Percentiles rank a stretch among this genome's conserved stretches.
Conservation (phyloP, 2,113 vertebrate species). For the Setophaga coronata region DNA sequence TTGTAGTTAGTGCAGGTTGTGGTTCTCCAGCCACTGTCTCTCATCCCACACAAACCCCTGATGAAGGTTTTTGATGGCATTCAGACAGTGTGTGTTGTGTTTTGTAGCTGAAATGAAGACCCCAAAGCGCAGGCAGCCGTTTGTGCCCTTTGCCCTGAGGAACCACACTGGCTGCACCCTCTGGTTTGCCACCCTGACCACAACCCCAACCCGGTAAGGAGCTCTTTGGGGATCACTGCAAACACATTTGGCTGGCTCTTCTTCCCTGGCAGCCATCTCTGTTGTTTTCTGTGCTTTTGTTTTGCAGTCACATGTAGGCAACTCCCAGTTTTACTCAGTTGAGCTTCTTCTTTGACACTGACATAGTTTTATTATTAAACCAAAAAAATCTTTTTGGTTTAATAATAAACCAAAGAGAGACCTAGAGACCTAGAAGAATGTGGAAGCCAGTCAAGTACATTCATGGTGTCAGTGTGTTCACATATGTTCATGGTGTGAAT, state of each 20-base stretch:
- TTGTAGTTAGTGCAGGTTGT: neutral
- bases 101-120: slow-evolving; percentile 80
- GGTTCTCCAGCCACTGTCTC: neutral
- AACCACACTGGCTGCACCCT: slow-evolving; percentile 96
- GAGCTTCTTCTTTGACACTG: neutral
- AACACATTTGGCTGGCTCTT: neutral
- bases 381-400: neutral
- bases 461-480: neutral
- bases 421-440: neutral
- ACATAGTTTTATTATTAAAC: neutral
- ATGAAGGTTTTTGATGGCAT: rapidly evolving
- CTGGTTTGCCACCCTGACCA: slow-evolving; percentile 95
- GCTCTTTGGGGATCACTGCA: neutral
- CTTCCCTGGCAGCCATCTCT: neutral
- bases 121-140: slow-evolving; percentile 91
- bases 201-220: slow-evolving; percentile 91
- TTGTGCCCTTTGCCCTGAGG: slow-evolving; percentile 91
- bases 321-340: neutral
- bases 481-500: neutral
- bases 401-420: too few species aligned
- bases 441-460: neutral
- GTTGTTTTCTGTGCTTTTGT: neutral
- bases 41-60: neutral
- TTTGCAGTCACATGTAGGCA: neutral
- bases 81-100: neutral